Percentiles rank a stretch among this genome's conserved stretches.
Conservation (phyloP, 1,140 invertebrate genomes). For the Neotoxoptera formosana region DNA sequence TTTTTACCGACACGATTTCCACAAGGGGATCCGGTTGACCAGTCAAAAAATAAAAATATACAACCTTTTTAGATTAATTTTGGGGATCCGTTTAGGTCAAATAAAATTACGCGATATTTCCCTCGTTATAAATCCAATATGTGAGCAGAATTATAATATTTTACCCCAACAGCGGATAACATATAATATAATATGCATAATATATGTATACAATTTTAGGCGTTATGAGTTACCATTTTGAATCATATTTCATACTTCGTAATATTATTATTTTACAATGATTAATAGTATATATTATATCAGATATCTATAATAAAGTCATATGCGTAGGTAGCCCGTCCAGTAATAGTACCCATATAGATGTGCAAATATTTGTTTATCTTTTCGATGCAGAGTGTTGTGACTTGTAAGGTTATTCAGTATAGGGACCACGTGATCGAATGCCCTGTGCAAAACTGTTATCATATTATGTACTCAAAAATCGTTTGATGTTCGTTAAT, state of each 20-base stretch:
- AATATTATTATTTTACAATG: background rate
- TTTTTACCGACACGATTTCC: background rate
- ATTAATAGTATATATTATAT: background rate
- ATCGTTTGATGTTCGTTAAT: background rate
- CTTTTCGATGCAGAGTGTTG: too few relatives aligned
- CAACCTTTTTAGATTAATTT: background rate
- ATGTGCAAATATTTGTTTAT: too few relatives aligned
- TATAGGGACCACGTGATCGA: too few relatives aligned
- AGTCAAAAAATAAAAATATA: background rate
- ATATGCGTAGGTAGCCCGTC: too few relatives aligned
- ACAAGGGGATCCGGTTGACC: background rate
- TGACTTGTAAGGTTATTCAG: too few relatives aligned
- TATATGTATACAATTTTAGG: background rate
- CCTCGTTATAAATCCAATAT: background rate
- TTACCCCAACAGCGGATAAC: background rate
- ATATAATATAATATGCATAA: background rate
- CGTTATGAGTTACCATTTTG: background rate
- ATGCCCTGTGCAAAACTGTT: too few relatives aligned
- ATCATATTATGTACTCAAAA: background rate
- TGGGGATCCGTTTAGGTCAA: background rate
- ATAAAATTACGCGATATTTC: background rate
- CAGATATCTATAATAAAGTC: background rate
- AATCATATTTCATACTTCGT: background rate
- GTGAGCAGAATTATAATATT: background rate
- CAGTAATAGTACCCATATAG: too few relatives aligned